Percentiles rank a stretch among this genome's conserved stretches.
These are phyloP conservation scores for Sebastiscus albofasciatus DNA, from an alignment of 2,797 vertebrate genomes.

Conservation along the genomic window DNA sequence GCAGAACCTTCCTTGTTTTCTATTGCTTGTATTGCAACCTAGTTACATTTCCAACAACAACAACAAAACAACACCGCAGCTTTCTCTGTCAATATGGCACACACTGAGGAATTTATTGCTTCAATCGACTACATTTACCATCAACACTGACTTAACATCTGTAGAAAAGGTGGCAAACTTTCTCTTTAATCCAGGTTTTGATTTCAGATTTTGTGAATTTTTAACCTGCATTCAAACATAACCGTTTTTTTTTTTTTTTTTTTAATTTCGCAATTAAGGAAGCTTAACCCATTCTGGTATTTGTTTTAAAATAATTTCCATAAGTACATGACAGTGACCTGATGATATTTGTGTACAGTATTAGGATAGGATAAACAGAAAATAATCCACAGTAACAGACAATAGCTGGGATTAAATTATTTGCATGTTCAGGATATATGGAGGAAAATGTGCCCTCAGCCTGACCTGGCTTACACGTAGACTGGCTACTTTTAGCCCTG, in stretches of 20 bases:
- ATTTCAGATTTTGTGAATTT: not conserved
- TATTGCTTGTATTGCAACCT: not conserved
- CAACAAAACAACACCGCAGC: too few relatives aligned
- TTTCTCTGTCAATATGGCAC: not conserved
- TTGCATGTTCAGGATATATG: not conserved
- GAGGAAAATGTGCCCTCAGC: not conserved
- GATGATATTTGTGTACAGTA: not conserved
- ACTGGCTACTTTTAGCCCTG: not conserved
- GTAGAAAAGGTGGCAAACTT: not conserved
- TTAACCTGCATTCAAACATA: not conserved
- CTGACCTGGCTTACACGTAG: not conserved
- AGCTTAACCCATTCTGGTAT: not conserved
- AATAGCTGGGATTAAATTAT: not conserved
- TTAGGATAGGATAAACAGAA: not conserved
- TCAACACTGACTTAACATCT: not conserved
- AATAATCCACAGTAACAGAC: not conserved
- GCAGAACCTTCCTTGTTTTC: not conserved
- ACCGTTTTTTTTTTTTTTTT: not conserved
- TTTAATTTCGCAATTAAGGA: not conserved
- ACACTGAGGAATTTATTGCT: not conserved
- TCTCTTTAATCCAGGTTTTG: not conserved
- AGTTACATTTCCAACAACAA: not conserved
- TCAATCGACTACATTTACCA: not conserved
- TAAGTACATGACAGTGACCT: not conserved
- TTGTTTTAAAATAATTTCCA: not conserved